Percentiles rank a stretch among this genome's conserved stretches.
phyloP scores from a whole-genome alignment of 2,113 vertebrate species.

The Pandion haliaetus region DNA sequence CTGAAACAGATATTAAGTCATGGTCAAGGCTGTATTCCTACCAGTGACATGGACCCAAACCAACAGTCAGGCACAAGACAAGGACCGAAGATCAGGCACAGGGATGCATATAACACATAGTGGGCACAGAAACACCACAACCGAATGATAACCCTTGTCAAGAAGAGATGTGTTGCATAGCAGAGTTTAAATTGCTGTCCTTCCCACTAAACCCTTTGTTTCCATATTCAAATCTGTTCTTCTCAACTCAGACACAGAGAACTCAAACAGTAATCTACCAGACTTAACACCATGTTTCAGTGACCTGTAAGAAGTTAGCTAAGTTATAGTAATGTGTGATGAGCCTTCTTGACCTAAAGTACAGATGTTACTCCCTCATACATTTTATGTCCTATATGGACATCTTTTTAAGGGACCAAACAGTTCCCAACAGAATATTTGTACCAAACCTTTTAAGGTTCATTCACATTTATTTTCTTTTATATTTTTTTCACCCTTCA shows the following conservation, averaged over 20 bases:
- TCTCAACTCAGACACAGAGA: not conserved
- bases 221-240: not conserved
- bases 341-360: conserved; percentile 61
- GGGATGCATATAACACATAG: not conserved
- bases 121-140: not conserved
- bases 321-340: conserved; percentile 45
- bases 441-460: conserved; percentile 77
- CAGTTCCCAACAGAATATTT: conserved; percentile 77
- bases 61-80: not conserved
- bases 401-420: conserved; percentile 70
- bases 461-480: conserved; percentile 76
- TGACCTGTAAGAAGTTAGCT: conserved; percentile 41
- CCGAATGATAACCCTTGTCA: not conserved
- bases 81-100: not conserved
- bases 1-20: not conserved
- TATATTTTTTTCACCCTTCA: conserved; percentile 74
- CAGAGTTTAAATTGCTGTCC: not conserved
- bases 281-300: not conserved
- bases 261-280: conserved; percentile 25
- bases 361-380: conserved; percentile 64
- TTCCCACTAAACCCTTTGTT: not conserved
- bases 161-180: not conserved
- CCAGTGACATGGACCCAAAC: not conserved
- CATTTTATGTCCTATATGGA: conserved; percentile 62
- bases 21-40: not conserved